phyloP scores from a whole-genome alignment of 2,113 vertebrate species.

The Notarius lentiginosus region DNA sequence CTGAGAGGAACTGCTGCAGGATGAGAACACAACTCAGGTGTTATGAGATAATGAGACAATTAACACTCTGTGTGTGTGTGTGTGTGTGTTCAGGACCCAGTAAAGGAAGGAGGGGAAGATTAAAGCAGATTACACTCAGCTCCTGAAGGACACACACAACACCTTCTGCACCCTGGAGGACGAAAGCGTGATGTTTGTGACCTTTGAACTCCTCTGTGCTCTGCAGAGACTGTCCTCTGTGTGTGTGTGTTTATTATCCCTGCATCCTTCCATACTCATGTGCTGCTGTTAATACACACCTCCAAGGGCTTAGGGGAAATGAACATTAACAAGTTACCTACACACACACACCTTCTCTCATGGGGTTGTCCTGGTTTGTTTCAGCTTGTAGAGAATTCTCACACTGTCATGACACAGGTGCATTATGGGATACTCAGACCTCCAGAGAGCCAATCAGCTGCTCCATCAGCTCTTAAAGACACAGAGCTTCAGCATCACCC shows the following conservation, averaged over 20 bases:
- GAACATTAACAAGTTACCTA: neutral
- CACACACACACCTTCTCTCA: neutral
- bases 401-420: slow-evolving; percentile 18
- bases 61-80: slow-evolving; percentile 10
- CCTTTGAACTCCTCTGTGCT: neutral
- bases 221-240: neutral
- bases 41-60: neutral
- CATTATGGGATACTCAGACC: neutral
- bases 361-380: neutral
- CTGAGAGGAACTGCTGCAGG: neutral
- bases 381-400: neutral
- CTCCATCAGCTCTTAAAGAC: neutral
- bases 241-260: neutral
- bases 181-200: slow-evolving; percentile 58
- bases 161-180: slow-evolving; percentile 94
- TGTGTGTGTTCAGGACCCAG: slow-evolving; percentile 80
- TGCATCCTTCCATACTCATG: neutral
- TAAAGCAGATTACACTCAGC: slow-evolving; percentile 89
- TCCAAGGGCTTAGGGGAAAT: neutral
- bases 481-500: neutral
- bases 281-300: neutral
- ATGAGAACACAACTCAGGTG: neutral
- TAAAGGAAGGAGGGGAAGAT: slow-evolving; percentile 92
- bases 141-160: slow-evolving; percentile 97
- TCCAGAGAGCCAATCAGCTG: slow-evolving; percentile 25